A percentile compares a stretch with the other conserved stretches of the same genome.
Conservation (phyloP, 2,888 invertebrate genomes). For the Meiosimyza platycephala region DNA sequence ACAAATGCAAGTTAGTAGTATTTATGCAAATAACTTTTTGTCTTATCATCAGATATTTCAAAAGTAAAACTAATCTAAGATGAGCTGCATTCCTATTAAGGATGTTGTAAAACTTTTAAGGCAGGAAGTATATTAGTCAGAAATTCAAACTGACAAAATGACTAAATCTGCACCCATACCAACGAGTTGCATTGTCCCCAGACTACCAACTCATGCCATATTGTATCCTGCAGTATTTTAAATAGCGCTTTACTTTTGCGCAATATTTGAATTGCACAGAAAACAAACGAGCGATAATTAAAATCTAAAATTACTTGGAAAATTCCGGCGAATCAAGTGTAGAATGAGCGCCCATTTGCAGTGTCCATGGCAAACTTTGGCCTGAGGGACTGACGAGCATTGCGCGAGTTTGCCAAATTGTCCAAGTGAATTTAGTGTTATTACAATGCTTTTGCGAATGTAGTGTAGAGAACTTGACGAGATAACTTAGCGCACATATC, state of each 20-base stretch:
- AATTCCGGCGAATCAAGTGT: slow-evolving; percentile 19
- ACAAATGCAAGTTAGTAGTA: too few species aligned
- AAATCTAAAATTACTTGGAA: slow-evolving; percentile 52
- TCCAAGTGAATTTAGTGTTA: slow-evolving; percentile 54
- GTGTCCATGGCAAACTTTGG: not conserved
- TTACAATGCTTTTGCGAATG: slow-evolving; percentile 51
- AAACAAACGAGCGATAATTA: slow-evolving; percentile 52
- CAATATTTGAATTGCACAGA: slow-evolving; percentile 35
- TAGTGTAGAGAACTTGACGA: slow-evolving; percentile 25
- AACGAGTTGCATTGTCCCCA: not conserved
- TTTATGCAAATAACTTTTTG: slow-evolving; percentile 1
- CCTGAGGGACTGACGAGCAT: not conserved
- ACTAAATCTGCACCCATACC: not conserved
- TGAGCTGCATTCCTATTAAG: too few species aligned
- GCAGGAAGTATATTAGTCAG: not conserved
- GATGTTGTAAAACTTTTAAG: not conserved
- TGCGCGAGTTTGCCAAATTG: not conserved
- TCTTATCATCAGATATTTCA: not conserved
- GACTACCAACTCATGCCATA: not conserved
- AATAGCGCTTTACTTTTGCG: too few species aligned
- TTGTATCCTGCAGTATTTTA: too few species aligned
- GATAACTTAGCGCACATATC: slow-evolving; percentile 10
- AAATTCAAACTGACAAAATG: not conserved
- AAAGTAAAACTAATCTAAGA: too few species aligned
- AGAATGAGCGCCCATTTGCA: not conserved